These are phyloP conservation scores for Pimpla rufipes DNA, from an alignment of 2,888 invertebrate species.

Conservation along the genomic window DNA sequence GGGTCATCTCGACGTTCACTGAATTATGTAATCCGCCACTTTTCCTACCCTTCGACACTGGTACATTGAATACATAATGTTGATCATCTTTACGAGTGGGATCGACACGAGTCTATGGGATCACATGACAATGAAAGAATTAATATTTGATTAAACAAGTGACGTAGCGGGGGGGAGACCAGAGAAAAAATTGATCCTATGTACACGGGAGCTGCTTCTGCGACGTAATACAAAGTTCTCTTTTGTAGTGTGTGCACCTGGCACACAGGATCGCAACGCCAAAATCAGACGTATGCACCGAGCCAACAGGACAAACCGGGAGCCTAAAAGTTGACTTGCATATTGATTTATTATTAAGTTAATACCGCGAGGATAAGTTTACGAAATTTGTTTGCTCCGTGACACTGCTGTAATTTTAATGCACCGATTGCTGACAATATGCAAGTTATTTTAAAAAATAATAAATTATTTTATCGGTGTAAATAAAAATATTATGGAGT, in stretches of 20 bases:
- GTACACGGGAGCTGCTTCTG: not conserved
- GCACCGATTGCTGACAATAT: too few relatives aligned
- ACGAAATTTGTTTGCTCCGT: not conserved
- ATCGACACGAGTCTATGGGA: conserved; percentile 2
- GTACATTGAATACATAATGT: conserved; percentile 36
- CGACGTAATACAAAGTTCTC: conserved; percentile 1
- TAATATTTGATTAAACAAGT: conserved; percentile 9
- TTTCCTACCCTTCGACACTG: conserved; percentile 17
- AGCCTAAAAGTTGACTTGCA: not conserved
- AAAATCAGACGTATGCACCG: not conserved
- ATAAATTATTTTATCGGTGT: not conserved
- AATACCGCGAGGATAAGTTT: not conserved
- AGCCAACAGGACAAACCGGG: not conserved
- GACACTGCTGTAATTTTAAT: too few relatives aligned
- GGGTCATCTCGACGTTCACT: conserved; percentile 46
- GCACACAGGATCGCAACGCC: not conserved
- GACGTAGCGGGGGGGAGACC: not conserved
- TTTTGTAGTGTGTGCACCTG: not conserved
- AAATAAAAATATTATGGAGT: too few relatives aligned
- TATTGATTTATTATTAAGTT: not conserved
- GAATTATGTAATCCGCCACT: conserved; percentile 48
- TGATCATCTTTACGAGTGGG: conserved; percentile 14
- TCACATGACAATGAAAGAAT: conserved; percentile 21
- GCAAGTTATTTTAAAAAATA: not conserved
- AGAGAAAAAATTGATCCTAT: conserved; percentile 27